Evolutionary conservation across 2,888 invertebrate species (phyloP).

Genomic region (Panzeria rudis): DNA sequence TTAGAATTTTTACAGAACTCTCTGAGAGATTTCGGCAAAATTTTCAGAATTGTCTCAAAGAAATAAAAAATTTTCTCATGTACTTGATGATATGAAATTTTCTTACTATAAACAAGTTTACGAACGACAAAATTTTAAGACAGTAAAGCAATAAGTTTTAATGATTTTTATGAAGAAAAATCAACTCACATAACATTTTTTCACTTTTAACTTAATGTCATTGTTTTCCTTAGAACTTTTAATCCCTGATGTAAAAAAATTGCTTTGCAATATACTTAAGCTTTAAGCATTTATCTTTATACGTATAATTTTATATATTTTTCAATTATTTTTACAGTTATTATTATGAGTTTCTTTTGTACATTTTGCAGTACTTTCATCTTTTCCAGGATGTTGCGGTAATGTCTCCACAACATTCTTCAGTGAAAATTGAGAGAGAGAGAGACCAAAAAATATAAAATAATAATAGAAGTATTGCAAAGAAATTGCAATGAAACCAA

Average conservation of each 20-base stretch:
- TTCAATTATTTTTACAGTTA: slow-evolving; percentile 66
- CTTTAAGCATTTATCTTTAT: background rate
- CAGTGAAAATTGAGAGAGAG: background rate
- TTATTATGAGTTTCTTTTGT: slow-evolving; percentile 54
- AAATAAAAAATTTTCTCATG: too few relatives aligned
- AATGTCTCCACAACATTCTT: slow-evolving; percentile 50
- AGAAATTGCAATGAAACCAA: slow-evolving; percentile 59
- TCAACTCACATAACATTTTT: background rate
- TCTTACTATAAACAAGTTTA: too few relatives aligned
- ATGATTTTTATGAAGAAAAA: background rate
- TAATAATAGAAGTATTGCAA: slow-evolving; percentile 23
- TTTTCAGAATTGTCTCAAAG: too few relatives aligned
- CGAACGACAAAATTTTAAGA: background rate
- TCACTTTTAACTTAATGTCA: background rate
- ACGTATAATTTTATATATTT: slow-evolving; percentile 29
- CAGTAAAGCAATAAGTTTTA: background rate
- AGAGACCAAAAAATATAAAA: too few relatives aligned
- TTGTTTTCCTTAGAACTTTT: background rate
- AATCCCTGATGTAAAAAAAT: background rate
- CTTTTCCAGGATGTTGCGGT: slow-evolving; percentile 62
- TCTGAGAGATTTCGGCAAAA: background rate
- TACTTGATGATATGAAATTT: too few relatives aligned
- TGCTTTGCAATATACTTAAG: background rate
- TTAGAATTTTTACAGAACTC: too few relatives aligned
- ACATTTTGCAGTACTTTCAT: slow-evolving; percentile 38